Base-by-base conservation (phyloP, 2,888 invertebrate species). In the Willowsia nigromaculata region DNA sequence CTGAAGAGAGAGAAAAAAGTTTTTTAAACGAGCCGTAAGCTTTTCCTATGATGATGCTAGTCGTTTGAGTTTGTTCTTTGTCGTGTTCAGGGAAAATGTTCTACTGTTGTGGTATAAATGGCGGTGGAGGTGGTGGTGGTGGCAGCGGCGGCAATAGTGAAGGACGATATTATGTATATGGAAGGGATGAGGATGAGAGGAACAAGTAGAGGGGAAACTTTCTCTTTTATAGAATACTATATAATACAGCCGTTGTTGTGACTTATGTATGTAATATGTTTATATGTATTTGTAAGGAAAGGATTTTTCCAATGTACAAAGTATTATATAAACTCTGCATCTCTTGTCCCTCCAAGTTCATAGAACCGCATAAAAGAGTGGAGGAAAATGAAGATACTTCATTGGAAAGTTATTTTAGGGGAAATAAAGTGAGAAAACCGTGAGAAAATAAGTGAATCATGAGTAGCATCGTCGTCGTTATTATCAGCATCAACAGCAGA, bases 361-460 rank as follows among this genome's bases (percentile, higher is more conserved):
- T 74, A 47, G 74, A 27, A 68, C 37, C 47, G 27, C 47, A 74
- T 47, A 74, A 47, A 27, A 47, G 18, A 68, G 37, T 74, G 15
- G 47, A 37, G 30, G 27, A 74, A 74, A 74, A 74, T 74, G 74
- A 74, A 78, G 78, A 37, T 33, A 33, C 33, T 78, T 78, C 56
- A 53, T 78, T 78, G 78, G 37, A 56, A 76, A 78, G 78, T 78
- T 78, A 56, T 78, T 78, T 78, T 78, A 43, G 81, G 53, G 62
- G 25, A 81, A 81, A 62, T 81, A 81, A 62, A 62, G 81, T 62
- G 81, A 81, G 81, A 81, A 81, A 62, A 62, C 74, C 47, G 74
- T 74, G 74, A 74, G 74, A 43, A 62, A 81, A 81, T 62, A 62
- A 62, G 81, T 62, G 62, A 62, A 56, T 50, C 50, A 50, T 50